Conservation (phyloP, 2,797 vertebrate genomes). For the Basileuterus tristriatus region DNA sequence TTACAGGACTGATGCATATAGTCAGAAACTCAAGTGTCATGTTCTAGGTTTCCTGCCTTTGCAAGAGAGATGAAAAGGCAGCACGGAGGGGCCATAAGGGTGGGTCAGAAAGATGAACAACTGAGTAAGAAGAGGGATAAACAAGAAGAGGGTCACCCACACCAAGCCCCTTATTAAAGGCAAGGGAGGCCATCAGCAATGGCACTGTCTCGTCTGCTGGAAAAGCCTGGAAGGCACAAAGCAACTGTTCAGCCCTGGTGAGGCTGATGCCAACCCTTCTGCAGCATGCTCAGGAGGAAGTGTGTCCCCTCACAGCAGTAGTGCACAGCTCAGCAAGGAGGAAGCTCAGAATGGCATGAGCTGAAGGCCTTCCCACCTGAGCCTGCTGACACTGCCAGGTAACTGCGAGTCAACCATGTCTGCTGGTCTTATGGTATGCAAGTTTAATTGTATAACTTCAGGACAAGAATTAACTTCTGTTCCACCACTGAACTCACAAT, state of each 20-base stretch:
- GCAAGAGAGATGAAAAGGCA: neutral
- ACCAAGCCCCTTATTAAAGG: neutral
- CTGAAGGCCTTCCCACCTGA: accelerated
- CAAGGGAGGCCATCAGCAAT: accelerated
- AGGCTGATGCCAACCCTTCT: neutral
- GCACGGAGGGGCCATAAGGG: neutral
- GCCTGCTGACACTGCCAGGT: neutral
- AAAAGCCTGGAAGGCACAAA: neutral
- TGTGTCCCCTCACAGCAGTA: accelerated
- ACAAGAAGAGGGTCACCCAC: neutral
- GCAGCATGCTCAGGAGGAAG: neutral
- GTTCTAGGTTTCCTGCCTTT: neutral
- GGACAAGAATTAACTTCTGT: neutral
- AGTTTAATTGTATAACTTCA: neutral
- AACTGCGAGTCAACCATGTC: accelerated
- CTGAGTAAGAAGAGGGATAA: neutral
- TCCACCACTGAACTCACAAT: neutral
- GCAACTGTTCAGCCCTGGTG: neutral
- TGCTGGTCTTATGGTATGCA: neutral
- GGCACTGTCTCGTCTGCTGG: neutral
- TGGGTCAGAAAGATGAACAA: neutral
- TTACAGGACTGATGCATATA: neutral
- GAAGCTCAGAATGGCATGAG: neutral
- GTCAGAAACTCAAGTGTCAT: neutral
- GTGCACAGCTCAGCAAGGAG: neutral